These are phyloP conservation scores for Phrixothrix hirtus DNA, from an alignment of 2,888 invertebrate genomes.

Conservation along the genomic window DNA sequence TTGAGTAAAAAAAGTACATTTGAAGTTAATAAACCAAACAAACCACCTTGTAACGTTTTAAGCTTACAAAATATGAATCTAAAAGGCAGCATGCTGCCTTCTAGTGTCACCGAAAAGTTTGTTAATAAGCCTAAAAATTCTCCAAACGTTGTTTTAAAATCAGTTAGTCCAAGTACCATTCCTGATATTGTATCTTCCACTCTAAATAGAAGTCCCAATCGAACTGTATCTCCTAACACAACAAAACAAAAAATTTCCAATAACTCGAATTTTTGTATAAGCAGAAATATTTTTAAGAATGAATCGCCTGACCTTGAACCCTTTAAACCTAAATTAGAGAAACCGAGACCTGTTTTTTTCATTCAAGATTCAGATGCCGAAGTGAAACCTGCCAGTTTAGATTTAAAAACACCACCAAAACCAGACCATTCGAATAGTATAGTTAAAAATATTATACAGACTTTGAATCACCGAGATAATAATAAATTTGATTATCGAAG, in stretches of 20 bases:
- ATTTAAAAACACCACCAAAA: too few species aligned
- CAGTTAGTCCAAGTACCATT: too few species aligned
- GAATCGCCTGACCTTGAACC: constrained; percentile 4
- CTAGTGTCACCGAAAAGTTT: constrained; percentile 49
- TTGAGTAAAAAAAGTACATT: constrained; percentile 38
- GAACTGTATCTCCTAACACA: not conserved
- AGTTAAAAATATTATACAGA: constrained; percentile 53
- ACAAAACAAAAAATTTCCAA: constrained; percentile 1
- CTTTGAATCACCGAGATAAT: constrained; percentile 50
- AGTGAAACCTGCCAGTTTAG: not conserved
- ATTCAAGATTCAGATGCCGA: not conserved
- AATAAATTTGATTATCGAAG: constrained; percentile 42
- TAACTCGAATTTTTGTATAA: constrained; percentile 37
- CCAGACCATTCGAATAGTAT: constrained; percentile 37
- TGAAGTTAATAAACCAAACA: constrained; percentile 35
- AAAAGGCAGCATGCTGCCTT: constrained; percentile 38
- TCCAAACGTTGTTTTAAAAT: constrained; percentile 3
- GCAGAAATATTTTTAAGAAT: constrained; percentile 41
- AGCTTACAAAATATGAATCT: constrained; percentile 45
- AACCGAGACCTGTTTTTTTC: constrained; percentile 4
- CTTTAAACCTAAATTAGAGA: constrained; percentile 10
- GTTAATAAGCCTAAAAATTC: constrained; percentile 34
- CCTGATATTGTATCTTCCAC: constrained; percentile 45
- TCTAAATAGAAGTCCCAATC: constrained; percentile 18
- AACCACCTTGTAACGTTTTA: constrained; percentile 43